Conservation (phyloP, 2,113 vertebrate genomes). For the Desmodus rotundus region DNA sequence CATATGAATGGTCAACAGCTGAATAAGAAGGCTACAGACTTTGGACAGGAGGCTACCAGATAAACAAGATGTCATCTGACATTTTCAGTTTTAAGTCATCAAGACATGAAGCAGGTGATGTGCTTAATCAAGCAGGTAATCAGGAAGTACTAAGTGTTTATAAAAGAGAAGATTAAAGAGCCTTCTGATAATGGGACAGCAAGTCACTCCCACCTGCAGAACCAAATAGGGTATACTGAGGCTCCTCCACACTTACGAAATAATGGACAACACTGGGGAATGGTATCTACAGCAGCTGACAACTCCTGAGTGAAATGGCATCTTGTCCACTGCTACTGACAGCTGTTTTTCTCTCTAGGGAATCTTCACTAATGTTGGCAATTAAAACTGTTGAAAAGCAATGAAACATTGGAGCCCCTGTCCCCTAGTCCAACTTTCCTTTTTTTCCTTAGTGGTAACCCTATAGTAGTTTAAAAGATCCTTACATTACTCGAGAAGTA, state of each 20-base stretch:
- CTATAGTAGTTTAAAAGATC: neutral
- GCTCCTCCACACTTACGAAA: constrained; percentile 70
- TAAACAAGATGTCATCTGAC: constrained; percentile 70
- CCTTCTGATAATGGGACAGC: constrained; percentile 57
- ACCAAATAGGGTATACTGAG: constrained; percentile 32
- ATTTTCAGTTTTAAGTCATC: constrained; percentile 63
- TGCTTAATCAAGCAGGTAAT: constrained; percentile 72
- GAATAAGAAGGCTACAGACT: neutral
- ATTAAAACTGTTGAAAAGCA: constrained; percentile 71
- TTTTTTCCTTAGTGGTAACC: neutral
- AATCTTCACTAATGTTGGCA: constrained; percentile 58
- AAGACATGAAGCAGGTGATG: constrained; percentile 65
- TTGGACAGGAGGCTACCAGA: neutral
- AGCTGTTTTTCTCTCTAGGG: constrained; percentile 66
- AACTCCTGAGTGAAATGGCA: constrained; percentile 63
- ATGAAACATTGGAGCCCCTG: constrained; percentile 36
- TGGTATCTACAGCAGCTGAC: constrained; percentile 41
- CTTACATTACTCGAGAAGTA: neutral
- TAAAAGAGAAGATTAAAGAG: constrained; percentile 78
- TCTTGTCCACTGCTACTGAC: constrained; percentile 36
- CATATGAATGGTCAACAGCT: neutral
- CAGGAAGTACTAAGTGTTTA: constrained; percentile 73
- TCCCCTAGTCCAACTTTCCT: neutral
- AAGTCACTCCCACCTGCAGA: constrained; percentile 71
- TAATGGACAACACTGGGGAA: constrained; percentile 53